Percentiles rank a stretch among this genome's conserved stretches.
phyloP scores from a whole-genome alignment of 2,888 invertebrate species.

The Physocephala rufipes region DNA sequence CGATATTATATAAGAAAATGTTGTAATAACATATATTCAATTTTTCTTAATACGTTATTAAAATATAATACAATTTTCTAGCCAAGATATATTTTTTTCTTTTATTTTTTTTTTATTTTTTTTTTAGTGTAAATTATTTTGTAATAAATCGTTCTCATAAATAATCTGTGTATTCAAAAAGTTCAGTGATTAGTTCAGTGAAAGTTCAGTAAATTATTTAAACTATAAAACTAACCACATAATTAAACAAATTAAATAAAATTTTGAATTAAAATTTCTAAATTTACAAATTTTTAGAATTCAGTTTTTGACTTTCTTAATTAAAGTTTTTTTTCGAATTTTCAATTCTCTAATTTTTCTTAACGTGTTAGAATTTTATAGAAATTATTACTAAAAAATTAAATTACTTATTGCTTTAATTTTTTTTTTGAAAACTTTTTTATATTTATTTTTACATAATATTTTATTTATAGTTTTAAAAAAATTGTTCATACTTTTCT shows the following conservation, averaged over 20 bases:
- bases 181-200: too few relatives aligned
- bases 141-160: slow-evolving; percentile 19
- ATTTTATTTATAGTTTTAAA: slow-evolving; percentile 14
- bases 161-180: too few relatives aligned
- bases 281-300: too few relatives aligned
- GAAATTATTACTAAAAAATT: too few relatives aligned
- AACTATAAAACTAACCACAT: too few relatives aligned
- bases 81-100: background rate
- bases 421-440: slow-evolving; percentile 21
- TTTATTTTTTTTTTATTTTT: slow-evolving; percentile 21
- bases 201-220: too few relatives aligned
- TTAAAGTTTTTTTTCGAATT: slow-evolving; percentile 19
- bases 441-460: slow-evolving; percentile 19
- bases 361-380: background rate
- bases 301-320: too few relatives aligned
- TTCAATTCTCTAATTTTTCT: slow-evolving; percentile 29
- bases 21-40: slow-evolving; percentile 15
- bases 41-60: too few relatives aligned
- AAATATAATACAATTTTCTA: slow-evolving; percentile 5
- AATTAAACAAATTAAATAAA: too few relatives aligned
- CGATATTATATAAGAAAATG: slow-evolving; percentile 1
- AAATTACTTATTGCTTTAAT: slow-evolving; percentile 12
- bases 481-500: slow-evolving; percentile 19
- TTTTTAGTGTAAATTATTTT: background rate
- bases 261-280: too few relatives aligned